phyloP scores from a whole-genome alignment of 2,888 invertebrate genomes.

The Amblyjoppa proteus region DNA sequence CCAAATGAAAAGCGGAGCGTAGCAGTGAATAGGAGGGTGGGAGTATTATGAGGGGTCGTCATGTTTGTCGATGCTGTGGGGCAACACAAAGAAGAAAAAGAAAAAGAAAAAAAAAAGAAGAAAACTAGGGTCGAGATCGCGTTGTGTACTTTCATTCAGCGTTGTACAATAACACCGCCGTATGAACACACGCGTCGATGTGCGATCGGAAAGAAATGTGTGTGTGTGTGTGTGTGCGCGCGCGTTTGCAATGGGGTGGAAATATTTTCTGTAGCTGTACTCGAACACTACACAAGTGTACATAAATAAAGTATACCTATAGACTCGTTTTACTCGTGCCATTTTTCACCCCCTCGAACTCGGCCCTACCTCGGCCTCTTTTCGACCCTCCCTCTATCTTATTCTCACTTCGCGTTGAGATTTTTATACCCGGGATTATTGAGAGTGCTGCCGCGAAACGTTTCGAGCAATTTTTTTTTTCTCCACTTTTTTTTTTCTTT shows the following conservation, averaged over 20 bases:
- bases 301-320: slow-evolving; percentile 17
- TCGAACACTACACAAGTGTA: background rate
- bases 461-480: slow-evolving; percentile 20
- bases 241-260: slow-evolving; percentile 6
- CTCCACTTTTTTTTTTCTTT: slow-evolving; percentile 3
- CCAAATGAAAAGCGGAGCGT: slow-evolving; percentile 2
- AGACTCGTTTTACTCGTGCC: background rate
- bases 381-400: slow-evolving; percentile 48
- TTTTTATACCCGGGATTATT: slow-evolving; percentile 60
- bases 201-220: background rate
- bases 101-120: background rate
- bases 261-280: background rate
- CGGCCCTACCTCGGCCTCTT: background rate
- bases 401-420: slow-evolving; percentile 48
- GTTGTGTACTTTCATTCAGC: slow-evolving; percentile 23
- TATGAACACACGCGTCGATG: slow-evolving; percentile 2
- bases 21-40: background rate
- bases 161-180: background rate
- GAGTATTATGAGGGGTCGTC: background rate
- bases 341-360: background rate
- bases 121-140: background rate
- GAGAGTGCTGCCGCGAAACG: slow-evolving; percentile 50
- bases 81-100: slow-evolving; percentile 13
- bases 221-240: background rate
- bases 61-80: slow-evolving; percentile 20